phyloP scores from a whole-genome alignment of 2,797 vertebrate genomes.

The Ataeniobius toweri region DNA sequence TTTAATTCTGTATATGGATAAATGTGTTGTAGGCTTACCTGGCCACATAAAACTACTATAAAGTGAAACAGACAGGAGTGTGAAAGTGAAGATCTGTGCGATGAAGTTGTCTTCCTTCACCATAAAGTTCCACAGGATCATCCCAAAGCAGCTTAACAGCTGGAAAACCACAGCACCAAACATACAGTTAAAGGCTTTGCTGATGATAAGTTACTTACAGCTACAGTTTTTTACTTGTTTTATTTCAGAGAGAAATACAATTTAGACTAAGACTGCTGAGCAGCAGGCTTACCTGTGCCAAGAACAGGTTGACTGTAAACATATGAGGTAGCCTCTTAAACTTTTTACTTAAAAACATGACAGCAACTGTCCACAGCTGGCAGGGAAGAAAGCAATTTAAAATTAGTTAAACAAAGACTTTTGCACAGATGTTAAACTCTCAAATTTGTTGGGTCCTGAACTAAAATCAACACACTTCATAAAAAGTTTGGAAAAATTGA shows the following conservation, averaged over 20 bases:
- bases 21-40: conserved; percentile 75
- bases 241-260: neutral
- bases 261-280: neutral
- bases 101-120: conserved; percentile 82
- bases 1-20: neutral
- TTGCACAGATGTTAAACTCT: neutral
- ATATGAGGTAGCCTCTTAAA: conserved; percentile 90
- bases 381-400: conserved; percentile 31
- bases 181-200: neutral
- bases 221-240: neutral
- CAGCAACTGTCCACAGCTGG: conserved; percentile 90
- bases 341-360: conserved; percentile 93
- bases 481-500: neutral
- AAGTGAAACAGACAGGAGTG: conserved; percentile 89
- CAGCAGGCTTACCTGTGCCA: conserved; percentile 88
- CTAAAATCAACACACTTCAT: neutral
- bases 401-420: neutral
- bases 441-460: neutral
- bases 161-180: conserved; percentile 55
- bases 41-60: conserved; percentile 95
- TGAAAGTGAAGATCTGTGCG: conserved; percentile 87
- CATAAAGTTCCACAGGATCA: conserved; percentile 93
- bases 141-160: conserved; percentile 88
- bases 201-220: neutral
- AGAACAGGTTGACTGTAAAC: conserved; percentile 90